Percentiles rank a stretch among this genome's conserved stretches.
These are phyloP conservation scores for Gastrophysa polygoni DNA, from an alignment of 2,888 invertebrate genomes.

Conservation along the genomic window DNA sequence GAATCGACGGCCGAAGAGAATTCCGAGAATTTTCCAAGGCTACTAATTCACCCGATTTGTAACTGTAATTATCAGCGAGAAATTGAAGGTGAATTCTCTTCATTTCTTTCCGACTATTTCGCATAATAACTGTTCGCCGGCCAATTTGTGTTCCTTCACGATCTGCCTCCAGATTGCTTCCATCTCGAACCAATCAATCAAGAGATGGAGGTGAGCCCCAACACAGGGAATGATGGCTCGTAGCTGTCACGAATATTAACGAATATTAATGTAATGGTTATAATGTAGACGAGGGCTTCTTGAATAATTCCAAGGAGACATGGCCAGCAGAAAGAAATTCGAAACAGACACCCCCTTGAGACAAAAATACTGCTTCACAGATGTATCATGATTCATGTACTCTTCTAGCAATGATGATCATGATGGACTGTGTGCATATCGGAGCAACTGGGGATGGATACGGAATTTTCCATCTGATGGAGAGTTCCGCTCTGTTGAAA, in stretches of 20 bases:
- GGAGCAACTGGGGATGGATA: too few relatives aligned
- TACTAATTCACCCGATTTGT: background rate
- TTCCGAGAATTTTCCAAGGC: background rate
- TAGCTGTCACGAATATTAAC: too few relatives aligned
- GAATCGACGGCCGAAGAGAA: background rate
- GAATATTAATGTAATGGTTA: conserved; percentile 54
- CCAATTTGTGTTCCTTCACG: background rate
- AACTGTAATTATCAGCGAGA: background rate
- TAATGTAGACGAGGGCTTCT: conserved; percentile 47
- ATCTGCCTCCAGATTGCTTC: conserved; percentile 23
- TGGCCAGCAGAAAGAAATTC: too few relatives aligned
- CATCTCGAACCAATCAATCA: conserved; percentile 53
- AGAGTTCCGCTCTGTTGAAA: too few relatives aligned
- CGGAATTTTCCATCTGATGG: too few relatives aligned
- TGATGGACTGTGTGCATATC: too few relatives aligned
- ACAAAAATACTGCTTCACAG: too few relatives aligned
- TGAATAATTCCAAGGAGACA: too few relatives aligned
- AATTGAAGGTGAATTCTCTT: background rate
- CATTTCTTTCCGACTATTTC: background rate
- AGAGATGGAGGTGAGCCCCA: conserved; percentile 49
- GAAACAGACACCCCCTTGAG: too few relatives aligned
- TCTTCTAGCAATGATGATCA: too few relatives aligned
- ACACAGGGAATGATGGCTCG: conserved; percentile 51
- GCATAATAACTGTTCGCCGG: background rate
- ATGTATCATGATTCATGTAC: too few relatives aligned